phyloP scores from a whole-genome alignment of 1,140 invertebrate genomes.

The Elysia chlorotica region DNA sequence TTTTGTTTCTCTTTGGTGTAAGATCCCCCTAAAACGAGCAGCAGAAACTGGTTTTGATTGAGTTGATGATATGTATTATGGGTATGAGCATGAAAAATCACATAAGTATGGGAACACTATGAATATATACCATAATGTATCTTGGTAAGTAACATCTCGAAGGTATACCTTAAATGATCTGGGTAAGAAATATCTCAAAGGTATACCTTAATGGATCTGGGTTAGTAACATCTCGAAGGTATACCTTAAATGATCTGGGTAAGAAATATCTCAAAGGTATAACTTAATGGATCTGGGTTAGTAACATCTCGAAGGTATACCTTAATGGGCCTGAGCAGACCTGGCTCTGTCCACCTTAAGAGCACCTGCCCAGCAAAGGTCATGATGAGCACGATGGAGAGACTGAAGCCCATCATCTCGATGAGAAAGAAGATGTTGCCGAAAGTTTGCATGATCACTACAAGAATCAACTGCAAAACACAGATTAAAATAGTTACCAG shows the following conservation, averaged over 20 bases:
- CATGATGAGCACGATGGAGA: constrained; percentile 43
- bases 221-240: background rate
- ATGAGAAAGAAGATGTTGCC: constrained; percentile 53
- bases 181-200: background rate
- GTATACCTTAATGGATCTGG: background rate
- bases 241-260: background rate
- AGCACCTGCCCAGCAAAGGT: constrained; percentile 48
- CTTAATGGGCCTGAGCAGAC: constrained; percentile 44
- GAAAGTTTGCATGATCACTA: constrained; percentile 50
- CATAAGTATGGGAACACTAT: too few species aligned
- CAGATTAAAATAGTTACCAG: too few species aligned
- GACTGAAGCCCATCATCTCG: constrained; percentile 53
- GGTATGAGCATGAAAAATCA: too few species aligned
- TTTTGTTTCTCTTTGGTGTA: too few species aligned
- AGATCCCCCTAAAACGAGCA: too few species aligned
- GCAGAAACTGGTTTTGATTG: too few species aligned
- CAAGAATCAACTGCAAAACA: constrained; percentile 43
- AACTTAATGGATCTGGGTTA: constrained; percentile 43
- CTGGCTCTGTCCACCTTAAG: constrained; percentile 41
- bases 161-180: background rate
- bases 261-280: background rate
- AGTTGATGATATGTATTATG: too few species aligned
- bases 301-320: constrained; percentile 15
- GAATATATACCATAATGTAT: background rate
- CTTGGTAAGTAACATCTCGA: background rate